A percentile compares a stretch with the other conserved stretches of the same genome.
phyloP scores from a whole-genome alignment of 2,888 invertebrate species.

The Meloe dianella region DNA sequence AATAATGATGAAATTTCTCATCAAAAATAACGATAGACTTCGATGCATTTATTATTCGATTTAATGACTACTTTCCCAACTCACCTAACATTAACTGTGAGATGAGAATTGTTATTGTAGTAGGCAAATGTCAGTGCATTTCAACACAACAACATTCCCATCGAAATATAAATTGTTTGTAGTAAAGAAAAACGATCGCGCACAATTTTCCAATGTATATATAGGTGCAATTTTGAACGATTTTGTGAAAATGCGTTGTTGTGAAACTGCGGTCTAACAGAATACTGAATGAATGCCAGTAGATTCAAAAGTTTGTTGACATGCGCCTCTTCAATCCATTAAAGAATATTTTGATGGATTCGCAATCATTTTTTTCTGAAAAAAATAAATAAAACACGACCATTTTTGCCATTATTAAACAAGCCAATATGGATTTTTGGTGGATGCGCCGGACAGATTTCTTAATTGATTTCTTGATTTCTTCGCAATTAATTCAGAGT shows the following conservation, averaged over 20 bases:
- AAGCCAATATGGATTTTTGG: not conserved
- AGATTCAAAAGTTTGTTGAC: conserved; percentile 31
- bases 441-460: conserved; percentile 1
- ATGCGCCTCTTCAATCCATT: conserved; percentile 22
- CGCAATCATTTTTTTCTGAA: no score
- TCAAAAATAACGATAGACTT: no score
- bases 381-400: no score
- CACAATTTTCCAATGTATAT: not conserved
- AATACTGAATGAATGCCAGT: conserved; percentile 27
- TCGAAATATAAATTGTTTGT: not conserved
- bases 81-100: not conserved
- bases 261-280: conserved; percentile 24
- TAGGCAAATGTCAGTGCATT: not conserved
- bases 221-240: no score
- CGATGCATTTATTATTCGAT: no score
- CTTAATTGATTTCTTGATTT: not conserved
- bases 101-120: not conserved
- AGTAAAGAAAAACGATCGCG: not conserved
- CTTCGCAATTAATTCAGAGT: no score
- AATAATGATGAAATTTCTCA: no score
- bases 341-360: not conserved
- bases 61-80: not conserved
- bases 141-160: not conserved
- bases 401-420: not conserved
- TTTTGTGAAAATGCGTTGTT: conserved; percentile 19